Conservation (phyloP, 2,888 invertebrate genomes). For the Mallateleia sp. region DNA sequence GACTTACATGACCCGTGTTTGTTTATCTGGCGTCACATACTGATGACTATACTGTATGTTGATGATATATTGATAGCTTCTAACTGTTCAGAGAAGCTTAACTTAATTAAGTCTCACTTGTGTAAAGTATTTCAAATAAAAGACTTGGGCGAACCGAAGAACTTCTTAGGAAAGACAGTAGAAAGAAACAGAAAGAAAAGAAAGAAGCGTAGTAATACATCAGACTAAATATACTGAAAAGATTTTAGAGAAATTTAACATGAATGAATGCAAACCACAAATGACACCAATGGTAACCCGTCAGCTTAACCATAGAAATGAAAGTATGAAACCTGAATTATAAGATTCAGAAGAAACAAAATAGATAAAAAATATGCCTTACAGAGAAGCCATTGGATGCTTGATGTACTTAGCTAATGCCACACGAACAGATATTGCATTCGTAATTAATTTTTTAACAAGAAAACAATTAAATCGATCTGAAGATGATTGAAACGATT, state of each 20-base stretch:
- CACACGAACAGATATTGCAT: constrained; percentile 48
- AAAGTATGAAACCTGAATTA: neutral
- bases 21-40: constrained; percentile 65
- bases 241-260: constrained; percentile 62
- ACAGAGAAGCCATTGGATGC: constrained; percentile 75
- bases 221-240: constrained; percentile 53
- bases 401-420: constrained; percentile 71
- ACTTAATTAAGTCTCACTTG: constrained; percentile 60
- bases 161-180: constrained; percentile 55
- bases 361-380: constrained; percentile 35
- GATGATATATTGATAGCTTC: constrained; percentile 72
- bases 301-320: constrained; percentile 47
- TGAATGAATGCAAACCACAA: constrained; percentile 44
- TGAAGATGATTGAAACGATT: constrained; percentile 63
- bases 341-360: neutral
- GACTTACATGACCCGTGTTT: constrained; percentile 74
- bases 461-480: constrained; percentile 31
- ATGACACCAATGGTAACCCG: constrained; percentile 71
- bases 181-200: constrained; percentile 16
- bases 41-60: constrained; percentile 72
- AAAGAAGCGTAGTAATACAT: constrained; percentile 35
- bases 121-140: constrained; percentile 68
- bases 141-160: constrained; percentile 72
- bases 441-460: constrained; percentile 27
- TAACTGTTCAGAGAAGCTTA: constrained; percentile 59